Base-by-base conservation (phyloP, 2,797 vertebrate species). In the Melopsittacus undulatus region DNA sequence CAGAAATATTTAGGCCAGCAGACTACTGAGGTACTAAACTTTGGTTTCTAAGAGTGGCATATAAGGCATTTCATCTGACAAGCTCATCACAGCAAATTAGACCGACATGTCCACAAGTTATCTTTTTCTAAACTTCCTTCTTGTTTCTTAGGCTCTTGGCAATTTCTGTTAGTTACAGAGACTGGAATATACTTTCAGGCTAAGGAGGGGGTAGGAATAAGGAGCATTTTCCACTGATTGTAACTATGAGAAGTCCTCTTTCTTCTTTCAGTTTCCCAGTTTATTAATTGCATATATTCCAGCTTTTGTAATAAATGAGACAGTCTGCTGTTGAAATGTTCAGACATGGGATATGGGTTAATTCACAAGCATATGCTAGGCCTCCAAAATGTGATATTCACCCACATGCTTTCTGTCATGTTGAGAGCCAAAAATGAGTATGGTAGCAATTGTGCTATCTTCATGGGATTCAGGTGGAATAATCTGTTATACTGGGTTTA, bases 301-400 rank as follows among this genome's bases (percentile, higher is more conserved):
- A 66, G 14, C 16, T 78, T 59, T 59, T 64, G 9, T 57, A 49
- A 42, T 15, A 77, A 59, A 64, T 24, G 15, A 69, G 32, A 32
- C 23, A 24, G 5, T 68, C 32, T 64, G 34, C 10, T 57, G 6
- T 34, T 63, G 20, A 70, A 57, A 12, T 73, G 14, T 64, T 59
- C 24, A 49, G 8, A 63, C 63, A 49, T 21, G 29, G 56, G 9
- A 40, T 11, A 74, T 52, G 36, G 18, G 7, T 59, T 78, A 42
- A 59, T 68, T 64, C 66, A 62, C 11, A 61, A 57, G 23, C n/a
- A 51, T 11, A 49, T 46, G 9, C 12, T 45, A 61, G 27, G 17
- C n/a, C 12, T 67, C 9, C 23, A 62, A n/a, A n/a, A 40, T 10
- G 32, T 0, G 0, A 16, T 22, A 72, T 45, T 79, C 22, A 29